Conservation (phyloP, 2,113 vertebrate genomes). For the Trichechus manatus region DNA sequence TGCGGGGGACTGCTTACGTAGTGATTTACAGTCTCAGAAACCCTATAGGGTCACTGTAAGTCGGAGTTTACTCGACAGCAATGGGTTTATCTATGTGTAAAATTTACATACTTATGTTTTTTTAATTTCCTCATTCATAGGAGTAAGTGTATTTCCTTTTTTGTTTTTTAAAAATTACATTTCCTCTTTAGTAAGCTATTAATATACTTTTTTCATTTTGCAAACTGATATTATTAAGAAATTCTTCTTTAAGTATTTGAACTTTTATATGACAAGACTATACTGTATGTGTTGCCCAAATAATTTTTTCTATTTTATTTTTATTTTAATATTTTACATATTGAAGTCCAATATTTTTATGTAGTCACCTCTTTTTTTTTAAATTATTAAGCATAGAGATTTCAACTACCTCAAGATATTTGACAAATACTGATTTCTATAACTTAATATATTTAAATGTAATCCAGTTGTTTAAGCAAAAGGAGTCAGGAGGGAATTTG, state of each 20-base stretch:
- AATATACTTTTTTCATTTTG: neutral
- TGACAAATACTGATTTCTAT: neutral
- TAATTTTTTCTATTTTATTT: neutral
- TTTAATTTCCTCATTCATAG: too few species aligned
- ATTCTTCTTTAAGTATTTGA: neutral
- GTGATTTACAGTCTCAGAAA: too few species aligned
- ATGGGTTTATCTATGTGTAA: too few species aligned
- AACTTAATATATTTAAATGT: neutral
- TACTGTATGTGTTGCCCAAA: neutral
- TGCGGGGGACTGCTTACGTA: too few species aligned
- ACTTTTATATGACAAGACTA: neutral
- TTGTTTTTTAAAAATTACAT: too few species aligned
- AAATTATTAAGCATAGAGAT: neutral
- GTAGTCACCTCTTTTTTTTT: neutral
- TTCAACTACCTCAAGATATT: neutral
- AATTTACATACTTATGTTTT: too few species aligned
- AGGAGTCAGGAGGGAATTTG: neutral
- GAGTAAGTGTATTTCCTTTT: too few species aligned
- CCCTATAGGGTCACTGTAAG: too few species aligned
- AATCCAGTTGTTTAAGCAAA: neutral
- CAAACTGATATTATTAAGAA: neutral
- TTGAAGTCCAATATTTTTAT: neutral
- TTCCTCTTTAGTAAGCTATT: too few species aligned
- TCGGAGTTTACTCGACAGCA: too few species aligned
- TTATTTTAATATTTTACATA: neutral